phyloP scores from a whole-genome alignment of 2,888 invertebrate species.

The Chrysopilus asiliformis region DNA sequence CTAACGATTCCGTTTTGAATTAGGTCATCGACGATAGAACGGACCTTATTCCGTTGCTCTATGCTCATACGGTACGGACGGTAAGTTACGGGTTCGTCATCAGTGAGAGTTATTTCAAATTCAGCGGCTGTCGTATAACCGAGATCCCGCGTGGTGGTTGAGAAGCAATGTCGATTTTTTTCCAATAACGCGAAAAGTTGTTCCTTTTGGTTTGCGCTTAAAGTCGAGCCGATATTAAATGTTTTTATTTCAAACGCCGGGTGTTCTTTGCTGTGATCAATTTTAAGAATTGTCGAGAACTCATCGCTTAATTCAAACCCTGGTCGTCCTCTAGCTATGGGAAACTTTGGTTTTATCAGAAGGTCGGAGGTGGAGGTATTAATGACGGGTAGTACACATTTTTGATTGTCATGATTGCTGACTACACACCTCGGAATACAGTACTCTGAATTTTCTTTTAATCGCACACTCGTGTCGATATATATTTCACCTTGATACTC shows the following conservation, averaged over 20 bases:
- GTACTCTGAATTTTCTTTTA: neutral
- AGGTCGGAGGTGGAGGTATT: neutral
- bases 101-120: neutral
- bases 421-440: neutral
- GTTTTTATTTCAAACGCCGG: too few species aligned
- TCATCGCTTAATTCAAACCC: neutral
- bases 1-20: neutral
- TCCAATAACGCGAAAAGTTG: neutral
- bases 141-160: neutral
- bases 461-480: neutral
- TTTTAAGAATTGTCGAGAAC: too few species aligned
- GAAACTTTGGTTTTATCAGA: neutral
- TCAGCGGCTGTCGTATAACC: constrained; percentile 1
- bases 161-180: constrained; percentile 1
- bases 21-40: neutral
- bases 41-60: neutral
- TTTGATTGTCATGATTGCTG: neutral
- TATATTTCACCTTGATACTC: neutral
- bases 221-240: too few species aligned
- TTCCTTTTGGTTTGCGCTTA: too few species aligned
- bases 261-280: too few species aligned
- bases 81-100: neutral
- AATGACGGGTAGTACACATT: neutral
- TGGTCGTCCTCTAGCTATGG: neutral
- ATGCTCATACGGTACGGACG: neutral